Conservation (phyloP, 2,797 vertebrate species). For the Sardinella longiceps region DNA sequence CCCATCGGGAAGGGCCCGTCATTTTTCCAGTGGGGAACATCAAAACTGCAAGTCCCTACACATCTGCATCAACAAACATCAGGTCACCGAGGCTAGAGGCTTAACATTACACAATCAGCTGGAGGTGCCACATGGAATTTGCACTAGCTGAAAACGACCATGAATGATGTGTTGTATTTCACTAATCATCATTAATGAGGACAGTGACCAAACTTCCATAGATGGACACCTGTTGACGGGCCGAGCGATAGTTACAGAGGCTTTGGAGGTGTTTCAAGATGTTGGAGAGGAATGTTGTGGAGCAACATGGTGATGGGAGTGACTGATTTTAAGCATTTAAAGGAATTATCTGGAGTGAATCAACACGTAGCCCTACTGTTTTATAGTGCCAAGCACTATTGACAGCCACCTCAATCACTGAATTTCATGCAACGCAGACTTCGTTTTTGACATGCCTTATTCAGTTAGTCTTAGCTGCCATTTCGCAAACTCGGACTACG, state of each 20-base stretch:
- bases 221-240: not conserved
- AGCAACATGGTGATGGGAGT: no score
- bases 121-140: not conserved
- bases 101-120: not conserved
- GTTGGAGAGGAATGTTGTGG: not conserved
- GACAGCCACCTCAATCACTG: no score
- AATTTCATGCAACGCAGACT: no score
- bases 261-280: not conserved
- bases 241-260: not conserved
- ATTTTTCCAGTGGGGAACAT: not conserved
- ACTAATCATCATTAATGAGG: not conserved
- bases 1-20: slow-evolving; percentile 49
- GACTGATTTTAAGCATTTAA: no score
- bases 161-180: not conserved
- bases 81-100: not conserved
- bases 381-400: no score
- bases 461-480: no score
- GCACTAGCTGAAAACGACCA: not conserved
- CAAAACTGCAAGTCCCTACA: slow-evolving; percentile 4
- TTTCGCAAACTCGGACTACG: no score
- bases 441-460: no score
- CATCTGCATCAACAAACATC: slow-evolving; percentile 2
- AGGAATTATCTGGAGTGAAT: no score
- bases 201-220: not conserved
- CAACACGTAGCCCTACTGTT: no score